These are phyloP conservation scores for Dione vanillae DNA, from an alignment of 2,888 invertebrate genomes.

Conservation along the genomic window DNA sequence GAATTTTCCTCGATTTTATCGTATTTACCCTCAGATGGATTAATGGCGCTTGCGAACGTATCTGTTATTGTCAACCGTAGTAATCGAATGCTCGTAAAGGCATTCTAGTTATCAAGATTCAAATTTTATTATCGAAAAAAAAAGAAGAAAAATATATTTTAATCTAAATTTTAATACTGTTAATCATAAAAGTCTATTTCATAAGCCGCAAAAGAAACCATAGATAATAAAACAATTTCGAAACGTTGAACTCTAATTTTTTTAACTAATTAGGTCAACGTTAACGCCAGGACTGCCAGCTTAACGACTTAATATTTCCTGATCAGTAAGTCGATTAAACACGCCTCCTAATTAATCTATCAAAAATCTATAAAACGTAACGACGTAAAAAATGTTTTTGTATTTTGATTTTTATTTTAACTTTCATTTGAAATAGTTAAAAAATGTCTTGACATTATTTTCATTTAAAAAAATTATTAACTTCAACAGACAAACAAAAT, in stretches of 20 bases:
- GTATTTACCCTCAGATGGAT: constrained; percentile 31
- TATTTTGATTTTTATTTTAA: no score
- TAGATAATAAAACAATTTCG: constrained; percentile 1
- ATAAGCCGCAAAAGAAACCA: background rate
- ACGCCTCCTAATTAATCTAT: background rate
- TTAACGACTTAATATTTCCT: constrained; percentile 26
- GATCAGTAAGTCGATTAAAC: constrained; percentile 1
- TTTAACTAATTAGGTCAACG: constrained; percentile 30
- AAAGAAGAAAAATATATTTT: background rate
- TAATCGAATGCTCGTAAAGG: constrained; percentile 32
- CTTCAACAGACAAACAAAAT: background rate
- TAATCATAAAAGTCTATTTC: no score
- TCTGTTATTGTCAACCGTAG: constrained; percentile 36
- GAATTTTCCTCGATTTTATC: constrained; percentile 19
- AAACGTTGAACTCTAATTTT: constrained; percentile 17
- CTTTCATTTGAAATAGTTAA: background rate
- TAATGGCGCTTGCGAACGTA: constrained; percentile 25
- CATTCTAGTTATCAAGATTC: constrained; percentile 29
- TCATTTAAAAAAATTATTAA: background rate
- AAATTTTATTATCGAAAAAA: constrained; percentile 14
- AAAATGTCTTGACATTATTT: background rate
- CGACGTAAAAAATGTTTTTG: background rate
- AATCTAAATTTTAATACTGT: no score
- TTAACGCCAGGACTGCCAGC: constrained; percentile 14
- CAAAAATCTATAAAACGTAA: background rate